Evolutionary conservation across 2,888 invertebrate genomes (phyloP), one percentile per base, ranked within the genome.

Genomic region (Sarcophaga carnaria): DNA sequence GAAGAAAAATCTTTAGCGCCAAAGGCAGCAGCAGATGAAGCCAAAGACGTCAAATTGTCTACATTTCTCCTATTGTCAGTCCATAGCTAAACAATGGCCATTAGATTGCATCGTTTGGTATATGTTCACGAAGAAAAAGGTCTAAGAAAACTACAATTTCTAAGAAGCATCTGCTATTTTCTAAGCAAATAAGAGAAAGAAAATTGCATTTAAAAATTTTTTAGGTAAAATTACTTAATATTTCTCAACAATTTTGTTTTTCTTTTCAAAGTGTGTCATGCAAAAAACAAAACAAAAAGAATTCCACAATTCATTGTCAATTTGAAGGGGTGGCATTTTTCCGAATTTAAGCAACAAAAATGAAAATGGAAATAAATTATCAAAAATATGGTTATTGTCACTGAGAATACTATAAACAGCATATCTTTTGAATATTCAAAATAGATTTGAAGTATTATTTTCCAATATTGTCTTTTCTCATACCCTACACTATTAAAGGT

Each of bases 41-140:
- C 22, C 78, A 81, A 84, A 79, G 79, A 84, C 87, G 84, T 84
- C 87, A 84, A 84, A 81, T 84, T 87, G 87, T 87, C 84, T 87
- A 79, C 66, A 64, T 79, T 75, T 70, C 64, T 80, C 60, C 4
- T 64, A 66, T 64, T 64, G 66, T 76, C 70, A 66, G 75, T 85
- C 64, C 59, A 17, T 59, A 54, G 37, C 2, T 54, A 27, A 80
- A 86, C 76, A 85, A 85, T 80, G 80, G 67, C 84, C 84, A 82
- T 80, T 74, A 84, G 81, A 79, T 87, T 79, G 62, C 81, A 84
- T 79, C 75, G 70, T 60, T 64, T 79, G 62, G 12, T 62, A 49
- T 49, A 8, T 49, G 4, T 14, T 49, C 49, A 69, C 20, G 20
- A 67, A 25, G 49, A 66, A 77, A 66, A 49, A 59, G 12, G 25